These are phyloP conservation scores for Corynorhinus townsendii DNA, from an alignment of 2,113 vertebrate species.

Conservation along the genomic window DNA sequence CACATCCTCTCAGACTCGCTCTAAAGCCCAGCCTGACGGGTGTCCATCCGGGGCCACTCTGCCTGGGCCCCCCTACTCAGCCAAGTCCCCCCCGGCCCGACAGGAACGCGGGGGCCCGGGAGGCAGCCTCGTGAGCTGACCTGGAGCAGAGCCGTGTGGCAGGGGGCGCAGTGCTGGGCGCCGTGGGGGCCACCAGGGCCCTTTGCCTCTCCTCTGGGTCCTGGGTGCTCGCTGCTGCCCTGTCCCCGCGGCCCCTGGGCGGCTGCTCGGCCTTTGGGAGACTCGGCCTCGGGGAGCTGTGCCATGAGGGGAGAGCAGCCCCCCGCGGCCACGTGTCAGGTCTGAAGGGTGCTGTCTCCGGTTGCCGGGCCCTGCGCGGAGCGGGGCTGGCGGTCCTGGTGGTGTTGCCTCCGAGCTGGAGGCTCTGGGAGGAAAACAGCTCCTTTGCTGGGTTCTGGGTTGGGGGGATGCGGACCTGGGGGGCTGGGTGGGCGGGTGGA, in stretches of 20 bases:
- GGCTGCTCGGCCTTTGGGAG: accelerated
- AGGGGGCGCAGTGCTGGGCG: too few relatives aligned
- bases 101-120: neutral
- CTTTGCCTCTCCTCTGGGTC: neutral
- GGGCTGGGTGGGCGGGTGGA: too few relatives aligned
- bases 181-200: too few relatives aligned
- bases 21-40: accelerated
- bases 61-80: slow-evolving; percentile 15
- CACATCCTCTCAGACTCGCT: accelerated
- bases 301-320: neutral
- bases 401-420: accelerated
- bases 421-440: neutral
- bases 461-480: too few relatives aligned
- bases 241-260: neutral
- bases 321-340: accelerated
- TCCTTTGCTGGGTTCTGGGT: neutral
- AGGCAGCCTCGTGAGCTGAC: neutral
- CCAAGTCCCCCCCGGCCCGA: neutral
- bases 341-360: too few relatives aligned
- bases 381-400: too few relatives aligned
- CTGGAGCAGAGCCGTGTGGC: accelerated
- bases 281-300: accelerated
- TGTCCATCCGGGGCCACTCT: neutral
- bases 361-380: too few relatives aligned
- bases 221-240: neutral